phyloP scores from a whole-genome alignment of 2,113 vertebrate genomes.

The Paradisaea rubra region DNA sequence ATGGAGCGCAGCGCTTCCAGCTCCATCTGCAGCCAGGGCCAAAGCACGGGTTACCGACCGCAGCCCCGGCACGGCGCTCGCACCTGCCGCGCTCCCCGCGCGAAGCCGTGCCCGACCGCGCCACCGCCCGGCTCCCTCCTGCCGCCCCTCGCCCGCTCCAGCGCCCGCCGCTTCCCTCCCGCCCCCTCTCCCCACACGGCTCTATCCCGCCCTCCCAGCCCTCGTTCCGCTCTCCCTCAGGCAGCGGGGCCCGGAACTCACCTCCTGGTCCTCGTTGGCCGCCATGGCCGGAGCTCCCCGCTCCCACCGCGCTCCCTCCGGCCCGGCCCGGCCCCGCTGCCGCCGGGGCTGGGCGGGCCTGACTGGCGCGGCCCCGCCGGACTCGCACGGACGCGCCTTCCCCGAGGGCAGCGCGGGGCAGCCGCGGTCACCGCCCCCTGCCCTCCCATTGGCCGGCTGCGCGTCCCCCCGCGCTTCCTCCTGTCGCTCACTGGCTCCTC shows the following conservation, averaged over 20 bases:
- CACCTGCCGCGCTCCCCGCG: not conserved
- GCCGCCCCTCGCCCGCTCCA: not conserved
- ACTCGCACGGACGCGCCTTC: not conserved
- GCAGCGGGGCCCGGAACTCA: not conserved
- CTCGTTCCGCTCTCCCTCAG: not conserved
- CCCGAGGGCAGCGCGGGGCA: not conserved
- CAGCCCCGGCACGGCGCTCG: not conserved
- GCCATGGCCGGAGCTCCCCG: constrained; percentile 69
- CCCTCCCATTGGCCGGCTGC: not conserved
- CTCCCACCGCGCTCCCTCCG: not conserved
- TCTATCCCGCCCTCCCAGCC: not conserved
- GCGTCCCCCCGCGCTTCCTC: not conserved
- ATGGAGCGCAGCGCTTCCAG: constrained; percentile 94
- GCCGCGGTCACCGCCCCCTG: not conserved
- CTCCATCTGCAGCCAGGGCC: constrained; percentile 83
- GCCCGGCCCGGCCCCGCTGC: not conserved
- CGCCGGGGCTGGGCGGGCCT: not conserved
- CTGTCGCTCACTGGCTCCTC: not conserved
- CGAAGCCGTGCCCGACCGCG: too few species aligned
- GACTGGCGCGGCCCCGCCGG: not conserved
- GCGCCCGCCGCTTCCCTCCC: too few species aligned
- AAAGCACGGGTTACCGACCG: not conserved
- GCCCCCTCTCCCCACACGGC: not conserved
- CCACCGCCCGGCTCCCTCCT: not conserved
- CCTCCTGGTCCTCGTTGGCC: constrained; percentile 94